These are phyloP conservation scores for Coecobrya sp. DNA, from an alignment of 2,888 invertebrate species.

Conservation along the genomic window DNA sequence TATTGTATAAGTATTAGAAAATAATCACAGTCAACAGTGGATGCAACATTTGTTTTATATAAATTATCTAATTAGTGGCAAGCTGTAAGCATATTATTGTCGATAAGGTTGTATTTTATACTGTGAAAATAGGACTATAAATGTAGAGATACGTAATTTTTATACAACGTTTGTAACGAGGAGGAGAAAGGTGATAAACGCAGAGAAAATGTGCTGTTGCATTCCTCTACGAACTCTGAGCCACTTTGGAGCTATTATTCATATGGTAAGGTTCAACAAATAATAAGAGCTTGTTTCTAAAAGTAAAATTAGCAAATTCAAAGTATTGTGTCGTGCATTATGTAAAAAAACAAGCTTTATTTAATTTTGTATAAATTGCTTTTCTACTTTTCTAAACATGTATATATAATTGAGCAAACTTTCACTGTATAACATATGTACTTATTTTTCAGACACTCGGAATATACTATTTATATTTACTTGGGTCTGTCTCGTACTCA, in stretches of 20 bases:
- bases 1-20: not conserved
- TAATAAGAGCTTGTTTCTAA: not conserved
- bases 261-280: constrained; percentile 72
- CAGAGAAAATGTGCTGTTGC: constrained; percentile 78
- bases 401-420: not conserved
- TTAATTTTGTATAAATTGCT: not conserved
- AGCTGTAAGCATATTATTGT: not conserved
- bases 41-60: constrained; percentile 26
- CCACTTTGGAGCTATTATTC: constrained; percentile 74
- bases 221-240: constrained; percentile 77
- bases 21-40: not conserved
- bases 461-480: constrained; percentile 75
- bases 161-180: constrained; percentile 41
- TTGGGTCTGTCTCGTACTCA: constrained; percentile 70
- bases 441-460: constrained; percentile 66
- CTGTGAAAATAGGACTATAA: constrained; percentile 7
- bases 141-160: constrained; percentile 47
- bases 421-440: not conserved
- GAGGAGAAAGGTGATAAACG: constrained; percentile 55
- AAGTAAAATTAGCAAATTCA: not conserved
- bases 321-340: not conserved
- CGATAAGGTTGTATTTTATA: constrained; percentile 12
- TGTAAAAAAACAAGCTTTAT: not conserved
- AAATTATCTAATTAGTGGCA: not conserved
- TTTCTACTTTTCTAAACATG: not conserved